These are phyloP conservation scores for Sibirionetta formosa DNA, from an alignment of 2,797 vertebrate genomes.

Conservation along the genomic window DNA sequence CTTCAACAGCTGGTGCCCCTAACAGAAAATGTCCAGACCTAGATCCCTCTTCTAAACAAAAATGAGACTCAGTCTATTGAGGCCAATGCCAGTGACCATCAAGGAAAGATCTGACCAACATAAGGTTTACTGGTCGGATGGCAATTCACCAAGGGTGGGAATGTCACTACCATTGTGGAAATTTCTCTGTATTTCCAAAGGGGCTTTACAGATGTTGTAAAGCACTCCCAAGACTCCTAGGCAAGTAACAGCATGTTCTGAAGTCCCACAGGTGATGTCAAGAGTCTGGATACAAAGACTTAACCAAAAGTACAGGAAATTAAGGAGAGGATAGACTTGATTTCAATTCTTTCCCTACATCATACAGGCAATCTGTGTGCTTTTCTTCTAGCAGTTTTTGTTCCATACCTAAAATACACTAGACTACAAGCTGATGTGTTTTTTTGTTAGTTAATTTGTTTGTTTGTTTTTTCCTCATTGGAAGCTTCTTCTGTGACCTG, in stretches of 20 bases:
- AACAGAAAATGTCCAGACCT: not conserved
- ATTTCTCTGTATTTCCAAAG: not conserved
- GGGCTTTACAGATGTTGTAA: not conserved
- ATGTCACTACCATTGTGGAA: not conserved
- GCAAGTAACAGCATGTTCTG: not conserved
- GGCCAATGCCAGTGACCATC: not conserved
- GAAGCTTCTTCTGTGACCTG: not conserved
- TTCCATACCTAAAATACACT: not conserved
- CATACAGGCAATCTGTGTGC: not conserved
- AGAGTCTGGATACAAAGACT: not conserved
- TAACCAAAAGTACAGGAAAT: not conserved
- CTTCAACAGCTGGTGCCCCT: not conserved
- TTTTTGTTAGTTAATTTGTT: rapidly evolving
- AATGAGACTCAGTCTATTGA: not conserved
- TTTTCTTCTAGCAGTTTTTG: not conserved
- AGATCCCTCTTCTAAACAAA: not conserved
- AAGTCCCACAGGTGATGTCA: not conserved
- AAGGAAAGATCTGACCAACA: not conserved
- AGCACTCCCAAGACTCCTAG: not conserved
- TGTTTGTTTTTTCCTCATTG: not conserved
- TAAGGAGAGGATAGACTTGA: not conserved
- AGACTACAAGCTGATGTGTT: not conserved
- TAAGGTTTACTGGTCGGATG: not conserved
- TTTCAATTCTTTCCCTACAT: not conserved
- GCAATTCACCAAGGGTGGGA: not conserved